Percentiles rank a stretch among this genome's conserved stretches.
phyloP scores from a whole-genome alignment of 1,140 invertebrate genomes.

The Drosophila obscura region DNA sequence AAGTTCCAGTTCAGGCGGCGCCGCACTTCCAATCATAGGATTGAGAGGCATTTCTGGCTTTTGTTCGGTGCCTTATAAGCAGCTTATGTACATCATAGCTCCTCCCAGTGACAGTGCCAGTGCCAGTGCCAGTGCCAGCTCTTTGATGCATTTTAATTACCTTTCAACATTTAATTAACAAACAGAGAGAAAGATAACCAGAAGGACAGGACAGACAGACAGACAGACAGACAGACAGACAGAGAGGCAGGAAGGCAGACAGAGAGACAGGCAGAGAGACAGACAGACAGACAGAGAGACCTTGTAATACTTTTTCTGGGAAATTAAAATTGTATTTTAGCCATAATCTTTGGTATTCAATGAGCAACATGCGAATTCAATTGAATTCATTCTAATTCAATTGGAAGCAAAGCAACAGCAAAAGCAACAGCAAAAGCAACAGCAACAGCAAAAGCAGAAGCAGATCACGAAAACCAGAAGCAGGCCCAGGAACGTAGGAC shows the following conservation, averaged over 20 bases:
- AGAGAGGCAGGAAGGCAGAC: neutral
- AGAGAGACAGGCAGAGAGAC: neutral
- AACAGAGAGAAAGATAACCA: neutral
- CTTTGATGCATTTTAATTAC: constrained; percentile 50
- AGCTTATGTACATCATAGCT: constrained; percentile 17
- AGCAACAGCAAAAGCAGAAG: neutral
- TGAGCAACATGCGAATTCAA: constrained; percentile 75
- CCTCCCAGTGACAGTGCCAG: neutral
- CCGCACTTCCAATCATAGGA: too few relatives aligned
- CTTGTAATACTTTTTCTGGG: constrained; percentile 37
- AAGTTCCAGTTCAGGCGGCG: too few relatives aligned
- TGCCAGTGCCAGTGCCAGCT: neutral
- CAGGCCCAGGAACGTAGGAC: neutral
- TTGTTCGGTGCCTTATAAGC: constrained; percentile 18
- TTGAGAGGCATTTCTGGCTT: too few relatives aligned
- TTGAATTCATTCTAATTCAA: constrained; percentile 78
- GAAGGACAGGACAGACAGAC: neutral
- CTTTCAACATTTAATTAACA: constrained; percentile 48
- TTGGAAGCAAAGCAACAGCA: constrained; percentile 40
- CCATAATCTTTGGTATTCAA: constrained; percentile 77
- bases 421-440: constrained; percentile 12
- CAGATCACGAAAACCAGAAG: neutral
- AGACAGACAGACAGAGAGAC: neutral
- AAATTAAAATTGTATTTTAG: constrained; percentile 78
- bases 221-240: neutral